Evolutionary conservation across 2,113 vertebrate species (phyloP).

Genomic region (Dinomys branickii): DNA sequence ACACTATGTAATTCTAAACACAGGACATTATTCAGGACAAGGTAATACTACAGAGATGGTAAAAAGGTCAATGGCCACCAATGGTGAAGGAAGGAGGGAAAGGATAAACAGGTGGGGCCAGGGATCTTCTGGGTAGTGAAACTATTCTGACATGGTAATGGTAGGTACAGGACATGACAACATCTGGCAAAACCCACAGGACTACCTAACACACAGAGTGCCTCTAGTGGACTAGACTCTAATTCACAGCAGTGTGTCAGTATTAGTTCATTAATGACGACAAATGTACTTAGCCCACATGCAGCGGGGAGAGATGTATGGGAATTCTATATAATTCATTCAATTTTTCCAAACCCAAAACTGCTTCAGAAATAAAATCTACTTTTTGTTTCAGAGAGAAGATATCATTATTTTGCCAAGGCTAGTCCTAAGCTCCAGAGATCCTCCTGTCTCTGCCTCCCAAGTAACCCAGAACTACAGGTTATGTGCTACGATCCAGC

Average conservation of each 20-base stretch:
- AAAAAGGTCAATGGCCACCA: background rate
- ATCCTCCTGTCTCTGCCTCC: background rate
- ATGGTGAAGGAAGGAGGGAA: fast-evolving
- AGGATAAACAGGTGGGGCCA: background rate
- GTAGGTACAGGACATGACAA: background rate
- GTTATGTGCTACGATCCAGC: background rate
- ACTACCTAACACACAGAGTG: background rate
- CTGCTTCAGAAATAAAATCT: constrained; percentile 36
- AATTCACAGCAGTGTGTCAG: background rate
- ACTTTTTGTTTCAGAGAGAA: background rate
- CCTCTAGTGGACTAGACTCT: background rate
- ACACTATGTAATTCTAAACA: background rate
- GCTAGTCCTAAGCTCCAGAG: background rate
- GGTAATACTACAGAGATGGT: background rate
- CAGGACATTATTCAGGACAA: background rate
- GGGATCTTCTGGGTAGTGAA: background rate
- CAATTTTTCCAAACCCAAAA: background rate
- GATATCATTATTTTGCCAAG: background rate
- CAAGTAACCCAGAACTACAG: background rate
- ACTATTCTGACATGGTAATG: background rate
- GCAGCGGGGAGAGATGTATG: background rate
- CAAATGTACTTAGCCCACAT: background rate
- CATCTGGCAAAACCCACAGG: background rate
- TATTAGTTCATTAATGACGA: background rate
- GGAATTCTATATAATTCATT: background rate